Conservation (phyloP, 1,140 invertebrate species). For the Andricus grossulariae region DNA sequence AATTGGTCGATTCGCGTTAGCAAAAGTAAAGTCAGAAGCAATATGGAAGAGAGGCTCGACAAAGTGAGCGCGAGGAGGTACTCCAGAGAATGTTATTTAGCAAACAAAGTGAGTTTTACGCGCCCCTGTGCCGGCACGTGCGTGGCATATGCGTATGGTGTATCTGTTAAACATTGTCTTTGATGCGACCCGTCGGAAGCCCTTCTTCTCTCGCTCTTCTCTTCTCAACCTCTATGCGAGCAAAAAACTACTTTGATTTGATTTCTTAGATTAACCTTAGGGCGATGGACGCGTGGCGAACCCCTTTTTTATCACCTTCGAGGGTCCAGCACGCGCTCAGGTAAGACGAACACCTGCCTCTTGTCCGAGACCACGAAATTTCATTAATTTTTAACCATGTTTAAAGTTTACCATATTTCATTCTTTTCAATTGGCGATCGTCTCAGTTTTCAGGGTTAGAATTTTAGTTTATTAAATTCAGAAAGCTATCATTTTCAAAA, state of each 20-base stretch:
- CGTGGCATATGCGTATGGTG: slow-evolving; percentile 63
- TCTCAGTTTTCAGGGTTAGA: too few relatives aligned
- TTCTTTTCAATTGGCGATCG: too few relatives aligned
- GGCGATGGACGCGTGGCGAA: slow-evolving; percentile 69
- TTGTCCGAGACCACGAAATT: background rate
- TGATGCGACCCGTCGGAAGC: slow-evolving; percentile 71
- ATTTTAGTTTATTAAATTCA: too few relatives aligned
- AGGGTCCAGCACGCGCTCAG: slow-evolving; percentile 66
- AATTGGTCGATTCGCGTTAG: slow-evolving; percentile 9
- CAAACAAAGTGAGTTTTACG: slow-evolving; percentile 69
- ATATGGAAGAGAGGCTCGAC: background rate
- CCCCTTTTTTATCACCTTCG: slow-evolving; percentile 61
- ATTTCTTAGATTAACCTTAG: slow-evolving; percentile 69
- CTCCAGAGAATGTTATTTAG: slow-evolving; percentile 67
- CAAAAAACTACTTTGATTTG: slow-evolving; percentile 74
- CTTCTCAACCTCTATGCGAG: slow-evolving; percentile 46
- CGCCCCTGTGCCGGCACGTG: slow-evolving; percentile 66
- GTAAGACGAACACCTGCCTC: slow-evolving; percentile 53
- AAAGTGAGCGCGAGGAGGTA: slow-evolving; percentile 39
- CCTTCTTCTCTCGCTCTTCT: slow-evolving; percentile 52
- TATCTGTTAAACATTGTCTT: slow-evolving; percentile 73
- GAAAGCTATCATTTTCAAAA: too few relatives aligned
- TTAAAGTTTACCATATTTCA: too few relatives aligned
- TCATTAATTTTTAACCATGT: background rate
- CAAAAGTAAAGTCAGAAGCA: slow-evolving; percentile 1